These are phyloP conservation scores for Pachyuromys duprasi DNA, from an alignment of 2,797 vertebrate genomes.

Conservation along the genomic window DNA sequence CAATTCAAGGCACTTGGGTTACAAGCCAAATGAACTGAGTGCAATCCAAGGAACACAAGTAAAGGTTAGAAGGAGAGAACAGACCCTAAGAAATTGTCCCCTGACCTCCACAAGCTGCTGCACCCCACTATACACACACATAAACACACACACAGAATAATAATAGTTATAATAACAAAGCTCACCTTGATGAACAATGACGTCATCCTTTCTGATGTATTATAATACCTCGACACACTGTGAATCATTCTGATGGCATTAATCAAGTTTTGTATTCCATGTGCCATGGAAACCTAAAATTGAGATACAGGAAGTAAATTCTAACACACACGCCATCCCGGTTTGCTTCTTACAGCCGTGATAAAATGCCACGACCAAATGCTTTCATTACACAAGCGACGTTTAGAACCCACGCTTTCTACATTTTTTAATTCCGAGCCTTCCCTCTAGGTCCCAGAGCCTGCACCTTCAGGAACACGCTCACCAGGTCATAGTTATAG, in stretches of 20 bases:
- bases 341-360: background rate
- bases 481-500: conserved; percentile 91
- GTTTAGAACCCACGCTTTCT: background rate
- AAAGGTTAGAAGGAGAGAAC: background rate
- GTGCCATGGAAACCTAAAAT: conserved; percentile 90
- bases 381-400: background rate
- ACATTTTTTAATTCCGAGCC: background rate
- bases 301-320: conserved; percentile 53
- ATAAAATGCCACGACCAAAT: background rate
- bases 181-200: conserved; percentile 90
- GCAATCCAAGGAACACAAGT: background rate
- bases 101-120: background rate
- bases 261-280: conserved; percentile 89
- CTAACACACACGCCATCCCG: background rate
- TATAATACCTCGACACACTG: conserved; percentile 89
- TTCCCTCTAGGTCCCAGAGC: background rate
- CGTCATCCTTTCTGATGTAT: conserved; percentile 90
- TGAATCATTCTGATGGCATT: conserved; percentile 90
- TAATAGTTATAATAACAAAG: too few species aligned
- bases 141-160: background rate
- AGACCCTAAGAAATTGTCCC: background rate
- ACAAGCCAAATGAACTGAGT: background rate
- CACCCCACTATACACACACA: background rate
- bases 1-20: too few species aligned
- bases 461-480: conserved; percentile 71